Evolutionary conservation across 2,888 invertebrate genomes (phyloP).

Genomic region (Chromoteleia sp.): DNA sequence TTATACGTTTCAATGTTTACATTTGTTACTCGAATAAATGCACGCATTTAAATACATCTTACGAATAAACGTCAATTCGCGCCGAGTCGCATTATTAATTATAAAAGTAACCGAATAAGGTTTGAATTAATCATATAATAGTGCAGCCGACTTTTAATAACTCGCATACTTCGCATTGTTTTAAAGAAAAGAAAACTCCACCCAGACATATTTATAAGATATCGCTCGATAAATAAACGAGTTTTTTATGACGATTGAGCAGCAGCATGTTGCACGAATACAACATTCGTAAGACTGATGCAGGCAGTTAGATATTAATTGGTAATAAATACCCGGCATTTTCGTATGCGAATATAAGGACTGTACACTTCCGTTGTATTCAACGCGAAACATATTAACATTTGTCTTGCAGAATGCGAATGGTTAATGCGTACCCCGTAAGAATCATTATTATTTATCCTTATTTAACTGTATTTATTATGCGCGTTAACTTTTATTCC

Average conservation of each 20-base stretch:
- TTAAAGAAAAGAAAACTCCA: conserved; percentile 28
- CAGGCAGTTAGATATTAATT: conserved; percentile 64
- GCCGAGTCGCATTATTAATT: too few species aligned
- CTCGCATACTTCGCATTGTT: conserved; percentile 14
- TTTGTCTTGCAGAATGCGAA: conserved; percentile 56
- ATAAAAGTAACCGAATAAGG: too few species aligned
- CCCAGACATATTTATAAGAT: conserved; percentile 38
- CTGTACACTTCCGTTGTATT: conserved; percentile 61
- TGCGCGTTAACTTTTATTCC: conserved; percentile 59
- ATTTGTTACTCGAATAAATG: too few species aligned
- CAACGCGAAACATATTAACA: conserved; percentile 59
- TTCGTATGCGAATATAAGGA: conserved; percentile 59
- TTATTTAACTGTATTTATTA: conserved; percentile 67
- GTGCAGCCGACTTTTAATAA: too few species aligned
- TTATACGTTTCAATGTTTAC: too few species aligned
- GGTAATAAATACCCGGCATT: conserved; percentile 67
- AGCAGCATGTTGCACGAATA: conserved; percentile 53
- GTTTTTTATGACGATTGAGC: conserved; percentile 62
- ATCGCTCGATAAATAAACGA: conserved; percentile 61
- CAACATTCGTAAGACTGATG: conserved; percentile 65
- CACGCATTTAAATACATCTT: too few species aligned
- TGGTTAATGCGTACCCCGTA: conserved; percentile 47
- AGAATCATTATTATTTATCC: conserved; percentile 62
- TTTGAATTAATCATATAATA: too few species aligned
- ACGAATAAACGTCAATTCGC: too few species aligned